Evolutionary conservation across 2,888 invertebrate species (phyloP), one percentile per base, ranked within the genome.

Genomic region (Eupithecia insigniata): DNA sequence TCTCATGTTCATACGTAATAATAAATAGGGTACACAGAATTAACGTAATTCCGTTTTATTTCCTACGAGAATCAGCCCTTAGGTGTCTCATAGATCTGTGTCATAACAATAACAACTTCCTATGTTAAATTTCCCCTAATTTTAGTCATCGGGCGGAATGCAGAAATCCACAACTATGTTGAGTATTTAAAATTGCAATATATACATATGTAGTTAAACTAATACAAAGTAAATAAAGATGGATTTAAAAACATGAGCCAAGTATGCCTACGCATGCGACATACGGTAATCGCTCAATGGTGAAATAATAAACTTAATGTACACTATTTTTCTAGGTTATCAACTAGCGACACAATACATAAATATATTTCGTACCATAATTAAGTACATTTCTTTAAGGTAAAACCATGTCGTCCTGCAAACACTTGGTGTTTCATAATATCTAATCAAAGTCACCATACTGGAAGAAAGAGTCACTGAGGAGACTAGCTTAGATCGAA

Each of bases 61-160:
- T 64, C 16, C 22, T 16, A 39, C 64, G 16, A 22, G 36, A 62
- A 32, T 60, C 12, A 34, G 62, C 30, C 64, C 16, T 36, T 26
- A 22, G n/a, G 87, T 87, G 86, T 84, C 83, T 83, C 81, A 78
- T 81, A 77, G 83, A 85, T 86, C 80, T 83, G 85, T 85, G 90
- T 84, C 86, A 85, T 84, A 84, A 85, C 83, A 85, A 85, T 85
- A 88, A 90, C 84, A 85, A 88, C 85, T 88, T 88, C 88, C 89
- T 90, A 90, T 81, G 84, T 89, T 71, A 79, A 88, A 89, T 87
- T 91, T 90, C 85, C 92, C 92, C 89, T 89, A 89, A 89, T 91
- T 93, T 93, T 92, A 93, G 93, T 94, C 94, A 90, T 93, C 93
- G 93, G 93, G 94, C 93, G 94, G 94, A 94, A 94, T 94, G 94